Evolutionary conservation across 2,888 invertebrate genomes (phyloP).

Genomic region (Ceraclea dissimilis): DNA sequence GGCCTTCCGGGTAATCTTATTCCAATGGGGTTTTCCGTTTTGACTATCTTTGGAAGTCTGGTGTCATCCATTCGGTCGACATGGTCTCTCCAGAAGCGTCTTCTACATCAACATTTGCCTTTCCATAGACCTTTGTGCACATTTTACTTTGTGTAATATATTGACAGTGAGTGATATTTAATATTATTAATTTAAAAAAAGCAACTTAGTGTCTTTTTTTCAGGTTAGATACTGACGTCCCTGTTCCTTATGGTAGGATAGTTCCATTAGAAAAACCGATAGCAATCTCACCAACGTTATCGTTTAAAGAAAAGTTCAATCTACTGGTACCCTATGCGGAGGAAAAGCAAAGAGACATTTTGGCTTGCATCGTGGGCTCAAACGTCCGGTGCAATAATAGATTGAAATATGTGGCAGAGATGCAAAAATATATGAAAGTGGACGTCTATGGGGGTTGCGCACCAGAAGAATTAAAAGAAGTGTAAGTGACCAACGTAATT

Average conservation of each 20-base stretch:
- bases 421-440: slow-evolving; percentile 52
- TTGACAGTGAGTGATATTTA: no score
- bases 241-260: slow-evolving; percentile 59
- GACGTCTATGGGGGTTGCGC: slow-evolving; percentile 51
- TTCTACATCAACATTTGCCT: no score
- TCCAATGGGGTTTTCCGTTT: no score
- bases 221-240: slow-evolving; percentile 56
- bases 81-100: no score
- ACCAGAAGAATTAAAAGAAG: slow-evolving; percentile 29
- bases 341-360: slow-evolving; percentile 38
- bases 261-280: slow-evolving; percentile 28
- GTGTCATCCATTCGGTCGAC: no score
- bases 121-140: no score
- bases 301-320: not conserved
- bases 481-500: no score
- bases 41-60: no score
- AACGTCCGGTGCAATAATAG: slow-evolving; percentile 46
- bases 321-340: slow-evolving; percentile 33
- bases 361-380: slow-evolving; percentile 51
- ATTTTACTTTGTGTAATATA: not conserved
- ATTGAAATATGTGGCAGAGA: slow-evolving; percentile 46
- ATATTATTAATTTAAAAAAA: no score
- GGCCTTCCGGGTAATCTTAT: no score
- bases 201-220: no score
- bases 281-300: not conserved